These are phyloP conservation scores for Actias luna DNA, from an alignment of 2,888 invertebrate species.

Conservation along the genomic window DNA sequence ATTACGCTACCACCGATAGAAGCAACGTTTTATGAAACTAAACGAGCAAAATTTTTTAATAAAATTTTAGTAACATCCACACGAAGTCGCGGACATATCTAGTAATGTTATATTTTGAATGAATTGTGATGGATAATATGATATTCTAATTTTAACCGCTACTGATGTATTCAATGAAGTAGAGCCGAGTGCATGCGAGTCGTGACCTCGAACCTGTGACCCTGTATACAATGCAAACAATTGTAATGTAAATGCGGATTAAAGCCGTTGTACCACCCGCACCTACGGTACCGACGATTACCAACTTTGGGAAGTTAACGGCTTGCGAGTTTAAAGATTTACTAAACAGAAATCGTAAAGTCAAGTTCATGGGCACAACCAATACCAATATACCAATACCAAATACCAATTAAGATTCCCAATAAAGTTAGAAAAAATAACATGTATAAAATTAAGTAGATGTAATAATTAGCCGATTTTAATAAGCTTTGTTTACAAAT, in stretches of 20 bases:
- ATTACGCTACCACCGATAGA: too few species aligned
- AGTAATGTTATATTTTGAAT: slow-evolving; percentile 20
- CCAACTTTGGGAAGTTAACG: slow-evolving; percentile 29
- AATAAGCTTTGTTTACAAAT: neutral
- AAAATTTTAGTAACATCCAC: too few species aligned
- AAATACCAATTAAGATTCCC: too few species aligned
- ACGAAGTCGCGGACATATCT: too few species aligned
- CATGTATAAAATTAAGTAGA: too few species aligned
- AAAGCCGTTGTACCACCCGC: slow-evolving; percentile 55
- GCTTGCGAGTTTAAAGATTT: neutral
- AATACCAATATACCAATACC: too few species aligned
- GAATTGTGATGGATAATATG: slow-evolving; percentile 22
- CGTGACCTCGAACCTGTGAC: slow-evolving; percentile 76
- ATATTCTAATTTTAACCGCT: slow-evolving; percentile 27
- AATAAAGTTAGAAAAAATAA: too few species aligned
- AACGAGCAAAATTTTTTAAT: too few species aligned
- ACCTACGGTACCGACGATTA: slow-evolving; percentile 56
- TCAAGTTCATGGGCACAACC: neutral
- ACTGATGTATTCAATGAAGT: slow-evolving; percentile 46
- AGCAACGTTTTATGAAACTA: too few species aligned
- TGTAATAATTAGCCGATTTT: neutral
- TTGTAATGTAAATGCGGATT: slow-evolving; percentile 72
- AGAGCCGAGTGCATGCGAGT: slow-evolving; percentile 48
- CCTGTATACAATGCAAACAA: slow-evolving; percentile 69
- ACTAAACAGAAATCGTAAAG: slow-evolving; percentile 19